These are phyloP conservation scores for Spinibarbus caldwelli DNA, from an alignment of 2,797 vertebrate species.

Conservation along the genomic window DNA sequence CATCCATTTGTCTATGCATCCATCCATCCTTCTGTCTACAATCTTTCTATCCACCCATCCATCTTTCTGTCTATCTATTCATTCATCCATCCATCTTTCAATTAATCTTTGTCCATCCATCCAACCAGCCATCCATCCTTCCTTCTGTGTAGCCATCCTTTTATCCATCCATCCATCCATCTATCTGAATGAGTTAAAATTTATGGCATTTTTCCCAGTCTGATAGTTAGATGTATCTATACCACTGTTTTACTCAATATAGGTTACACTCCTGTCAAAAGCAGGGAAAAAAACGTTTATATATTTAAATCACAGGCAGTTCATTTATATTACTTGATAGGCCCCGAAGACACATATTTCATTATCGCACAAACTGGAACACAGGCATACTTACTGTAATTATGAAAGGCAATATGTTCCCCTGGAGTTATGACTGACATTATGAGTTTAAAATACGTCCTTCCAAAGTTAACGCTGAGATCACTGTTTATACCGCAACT, in stretches of 20 bases:
- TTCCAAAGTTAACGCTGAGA: conserved; percentile 36
- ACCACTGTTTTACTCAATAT: conserved; percentile 33
- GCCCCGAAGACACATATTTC: conserved; percentile 57
- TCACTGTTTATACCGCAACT: conserved; percentile 16
- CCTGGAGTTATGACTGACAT: conserved; percentile 53
- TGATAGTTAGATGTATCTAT: background rate
- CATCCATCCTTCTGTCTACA: background rate
- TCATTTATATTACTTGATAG: conserved; percentile 39
- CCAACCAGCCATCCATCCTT: background rate
- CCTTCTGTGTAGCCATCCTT: background rate
- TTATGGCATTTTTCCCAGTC: too few relatives aligned
- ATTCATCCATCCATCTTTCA: background rate
- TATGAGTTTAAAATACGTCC: conserved; percentile 45
- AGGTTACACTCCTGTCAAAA: conserved; percentile 28
- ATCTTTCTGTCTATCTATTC: background rate
- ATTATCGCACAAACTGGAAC: conserved; percentile 54
- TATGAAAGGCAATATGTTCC: conserved; percentile 52
- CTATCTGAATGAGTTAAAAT: too few relatives aligned
- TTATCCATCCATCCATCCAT: too few relatives aligned
- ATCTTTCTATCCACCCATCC: background rate
- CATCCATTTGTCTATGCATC: background rate
- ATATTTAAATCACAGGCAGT: conserved; percentile 37
- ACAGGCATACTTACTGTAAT: conserved; percentile 54
- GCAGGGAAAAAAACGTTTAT: background rate
- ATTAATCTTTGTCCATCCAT: background rate